Conservation (phyloP, 2,797 vertebrate genomes). For the Otus scops region DNA sequence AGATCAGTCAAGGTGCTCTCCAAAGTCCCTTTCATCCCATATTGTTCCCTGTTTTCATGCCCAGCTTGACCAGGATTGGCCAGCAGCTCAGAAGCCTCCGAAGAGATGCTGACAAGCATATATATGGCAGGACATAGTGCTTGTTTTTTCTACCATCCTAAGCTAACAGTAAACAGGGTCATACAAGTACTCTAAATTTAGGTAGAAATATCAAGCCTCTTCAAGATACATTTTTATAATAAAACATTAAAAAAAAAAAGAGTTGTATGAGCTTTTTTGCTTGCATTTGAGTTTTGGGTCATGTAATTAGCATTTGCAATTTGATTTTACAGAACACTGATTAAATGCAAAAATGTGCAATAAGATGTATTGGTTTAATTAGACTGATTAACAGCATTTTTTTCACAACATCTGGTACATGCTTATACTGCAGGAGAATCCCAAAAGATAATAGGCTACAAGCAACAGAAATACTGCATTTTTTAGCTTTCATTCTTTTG, state of each 20-base stretch:
- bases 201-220: not conserved
- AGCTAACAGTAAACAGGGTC: not conserved
- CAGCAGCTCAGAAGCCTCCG: not conserved
- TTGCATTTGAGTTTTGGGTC: not conserved
- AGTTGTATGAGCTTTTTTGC: not conserved
- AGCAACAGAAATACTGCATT: not conserved
- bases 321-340: not conserved
- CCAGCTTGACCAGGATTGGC: not conserved
- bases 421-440: not conserved
- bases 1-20: not conserved
- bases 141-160: not conserved
- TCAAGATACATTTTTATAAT: not conserved
- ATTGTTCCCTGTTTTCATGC: not conserved
- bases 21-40: not conserved
- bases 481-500: not conserved
- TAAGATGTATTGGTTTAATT: constrained; percentile 4
- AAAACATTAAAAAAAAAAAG: not conserved
- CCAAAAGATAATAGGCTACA: not conserved
- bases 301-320: not conserved
- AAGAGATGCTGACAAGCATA: not conserved
- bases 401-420: not conserved
- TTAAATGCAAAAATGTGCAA: constrained; percentile 8
- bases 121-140: not conserved
- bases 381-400: not conserved
- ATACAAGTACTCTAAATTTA: not conserved